Percentiles rank a stretch among this genome's conserved stretches.
Evolutionary conservation across 1,140 invertebrate species (phyloP).

Genomic region (Brachionus rubens): DNA sequence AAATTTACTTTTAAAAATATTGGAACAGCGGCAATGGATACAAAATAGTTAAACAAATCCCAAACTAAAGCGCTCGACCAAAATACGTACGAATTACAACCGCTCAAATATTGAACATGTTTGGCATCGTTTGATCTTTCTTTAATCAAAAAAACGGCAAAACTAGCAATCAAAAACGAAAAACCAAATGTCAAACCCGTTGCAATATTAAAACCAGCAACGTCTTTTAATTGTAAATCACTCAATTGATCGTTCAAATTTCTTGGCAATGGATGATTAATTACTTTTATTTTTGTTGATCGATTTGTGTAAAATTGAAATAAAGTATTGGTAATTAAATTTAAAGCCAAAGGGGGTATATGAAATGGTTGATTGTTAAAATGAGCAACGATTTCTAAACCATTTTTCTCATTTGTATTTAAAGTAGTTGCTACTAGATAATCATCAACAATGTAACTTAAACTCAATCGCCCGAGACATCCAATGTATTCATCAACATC

Average conservation of each 20-base stretch:
- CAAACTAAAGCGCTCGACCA: slow-evolving; percentile 71
- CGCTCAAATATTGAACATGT: slow-evolving; percentile 51
- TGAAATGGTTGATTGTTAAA: slow-evolving; percentile 45
- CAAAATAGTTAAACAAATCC: slow-evolving; percentile 64
- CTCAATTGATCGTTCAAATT: slow-evolving; percentile 31
- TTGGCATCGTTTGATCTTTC: slow-evolving; percentile 36
- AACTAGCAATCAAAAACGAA: slow-evolving; percentile 32
- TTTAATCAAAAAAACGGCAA: slow-evolving; percentile 45
- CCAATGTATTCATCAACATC: slow-evolving; percentile 23
- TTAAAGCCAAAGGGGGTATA: slow-evolving; percentile 34
- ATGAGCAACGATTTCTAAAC: slow-evolving; percentile 8
- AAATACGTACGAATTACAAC: slow-evolving; percentile 68
- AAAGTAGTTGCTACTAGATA: slow-evolving; percentile 22
- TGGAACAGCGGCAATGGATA: slow-evolving; percentile 52
- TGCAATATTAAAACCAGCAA: slow-evolving; percentile 31
- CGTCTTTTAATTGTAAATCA: slow-evolving; percentile 40
- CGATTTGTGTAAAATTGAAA: neutral
- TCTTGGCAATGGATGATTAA: slow-evolving; percentile 46
- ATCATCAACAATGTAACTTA: slow-evolving; percentile 25
- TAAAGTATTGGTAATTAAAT: neutral
- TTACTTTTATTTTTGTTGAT: slow-evolving; percentile 8
- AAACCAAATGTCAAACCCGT: slow-evolving; percentile 33
- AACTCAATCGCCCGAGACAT: slow-evolving; percentile 26
- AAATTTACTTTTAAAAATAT: slow-evolving; percentile 26
- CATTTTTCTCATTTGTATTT: neutral